Base-by-base conservation (phyloP, 2,888 invertebrate species). In the Eulithis prunata region DNA sequence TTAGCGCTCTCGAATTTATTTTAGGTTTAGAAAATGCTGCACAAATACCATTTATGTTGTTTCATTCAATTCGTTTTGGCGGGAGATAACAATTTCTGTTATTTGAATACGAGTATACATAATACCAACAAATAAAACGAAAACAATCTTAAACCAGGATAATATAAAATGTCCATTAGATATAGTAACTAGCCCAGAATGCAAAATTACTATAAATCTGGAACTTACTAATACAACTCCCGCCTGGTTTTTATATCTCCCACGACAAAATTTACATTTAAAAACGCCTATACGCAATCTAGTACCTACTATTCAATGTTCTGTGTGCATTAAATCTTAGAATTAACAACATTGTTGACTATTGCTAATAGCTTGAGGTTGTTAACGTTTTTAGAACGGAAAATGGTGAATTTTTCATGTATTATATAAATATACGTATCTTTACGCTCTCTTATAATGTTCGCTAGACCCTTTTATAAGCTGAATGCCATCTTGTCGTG, bases 341-440 rank as follows among this genome's bases (percentile, higher is more conserved):
- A 83, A 86, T 90, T 85, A 91, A 89, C 91, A 91, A 89, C 90
- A 93, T 93, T 93, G 93, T 93, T 93, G 92, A 93, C 91, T 93
- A 92, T 91, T 93, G 92, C 93, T 93, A 91, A 90, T 92, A 91
- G 93, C 93, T 92, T 93, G 92, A 91, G 90, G 90, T 92, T 93
- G 93, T 93, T 93, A 89, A 88, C 87, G 90, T 90, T 92, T 91
- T 90, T 92, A 93, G 93, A 91, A 90, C 87, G 89, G 84, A 86
- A 89, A 88, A 83, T 71, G 86, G 84, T 88, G 89, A 89, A 87
- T 88, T 90, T 92, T 91, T 91, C 91, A 91, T 92, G 90, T 91
- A 91, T 84, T 88, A 90, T 74, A 70, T 71, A 69, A 68, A 72
- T 70, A 67, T 71, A 71, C 63, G 66, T 75, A 71, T 85, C 85